A percentile compares a stretch with the other conserved stretches of the same genome.
phyloP scores from a whole-genome alignment of 2,888 invertebrate species.

The Drosophila cyrtoloma region DNA sequence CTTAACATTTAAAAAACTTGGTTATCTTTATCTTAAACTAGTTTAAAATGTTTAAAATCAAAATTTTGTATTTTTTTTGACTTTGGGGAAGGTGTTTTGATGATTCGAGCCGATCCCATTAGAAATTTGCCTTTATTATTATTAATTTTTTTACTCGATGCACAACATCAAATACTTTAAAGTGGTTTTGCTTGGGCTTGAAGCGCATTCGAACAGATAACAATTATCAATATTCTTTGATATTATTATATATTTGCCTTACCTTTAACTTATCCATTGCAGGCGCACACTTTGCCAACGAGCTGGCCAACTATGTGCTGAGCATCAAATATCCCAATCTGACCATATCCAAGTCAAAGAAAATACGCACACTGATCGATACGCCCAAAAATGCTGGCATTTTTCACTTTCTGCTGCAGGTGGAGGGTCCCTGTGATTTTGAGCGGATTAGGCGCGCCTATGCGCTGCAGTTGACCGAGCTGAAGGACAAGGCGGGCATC shows the following conservation, averaged over 20 bases:
- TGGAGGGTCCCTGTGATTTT: slow-evolving; percentile 88
- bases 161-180: no score
- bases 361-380: slow-evolving; percentile 89
- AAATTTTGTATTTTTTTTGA: no score
- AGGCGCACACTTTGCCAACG: slow-evolving; percentile 87
- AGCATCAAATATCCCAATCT: slow-evolving; percentile 87
- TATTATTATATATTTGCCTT: slow-evolving; percentile 12
- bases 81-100: no score
- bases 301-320: slow-evolving; percentile 87
- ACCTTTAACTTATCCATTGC: slow-evolving; percentile 61
- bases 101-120: no score
- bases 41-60: no score
- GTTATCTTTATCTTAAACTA: no score
- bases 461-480: slow-evolving; percentile 86
- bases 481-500: slow-evolving; percentile 87
- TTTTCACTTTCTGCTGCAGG: slow-evolving; percentile 89
- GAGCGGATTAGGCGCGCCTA: slow-evolving; percentile 86
- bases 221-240: no score
- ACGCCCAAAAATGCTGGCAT: slow-evolving; percentile 91
- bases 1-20: no score
- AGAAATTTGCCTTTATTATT: no score
- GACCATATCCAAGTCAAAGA: slow-evolving; percentile 88
- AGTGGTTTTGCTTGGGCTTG: no score
- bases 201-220: no score
- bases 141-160: no score